A percentile compares a stretch with the other conserved stretches of the same genome.
These are phyloP conservation scores for Melanotaenia pygmaea DNA, from an alignment of 2,797 vertebrate genomes.

Conservation along the genomic window DNA sequence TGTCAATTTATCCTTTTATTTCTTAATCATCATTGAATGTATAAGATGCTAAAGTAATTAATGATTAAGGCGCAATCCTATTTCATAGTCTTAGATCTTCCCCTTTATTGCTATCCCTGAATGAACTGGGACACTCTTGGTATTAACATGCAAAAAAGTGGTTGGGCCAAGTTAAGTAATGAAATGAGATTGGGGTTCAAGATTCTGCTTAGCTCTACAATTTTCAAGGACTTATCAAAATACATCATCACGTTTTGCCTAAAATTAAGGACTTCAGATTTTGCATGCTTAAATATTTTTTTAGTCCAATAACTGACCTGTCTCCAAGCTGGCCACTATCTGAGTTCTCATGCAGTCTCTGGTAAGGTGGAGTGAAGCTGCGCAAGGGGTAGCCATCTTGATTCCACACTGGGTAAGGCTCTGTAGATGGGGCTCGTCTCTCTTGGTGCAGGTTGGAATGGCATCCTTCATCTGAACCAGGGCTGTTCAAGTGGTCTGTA, in stretches of 20 bases:
- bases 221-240: neutral
- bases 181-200: neutral
- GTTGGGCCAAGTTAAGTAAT: neutral
- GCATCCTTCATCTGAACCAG: constrained; percentile 89
- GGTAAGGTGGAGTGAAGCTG: constrained; percentile 90
- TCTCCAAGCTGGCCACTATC: constrained; percentile 83
- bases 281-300: neutral
- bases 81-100: neutral
- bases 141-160: neutral
- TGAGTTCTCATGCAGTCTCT: constrained; percentile 85
- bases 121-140: neutral
- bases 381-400: constrained; percentile 91
- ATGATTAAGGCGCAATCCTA: neutral
- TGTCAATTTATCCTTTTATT: neutral
- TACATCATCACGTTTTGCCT: neutral
- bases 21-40: neutral
- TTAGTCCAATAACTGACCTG: constrained; percentile 78
- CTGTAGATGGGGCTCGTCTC: constrained; percentile 86
- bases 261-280: neutral
- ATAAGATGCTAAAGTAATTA: constrained; percentile 1
- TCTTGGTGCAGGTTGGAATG: constrained; percentile 86
- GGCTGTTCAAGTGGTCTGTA: constrained; percentile 88
- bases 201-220: neutral
- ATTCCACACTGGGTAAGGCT: constrained; percentile 89
- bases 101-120: neutral